Percentiles rank a stretch among this genome's conserved stretches.
phyloP scores from a whole-genome alignment of 1,140 invertebrate genomes.

The Lamellibrachia luymesi region DNA sequence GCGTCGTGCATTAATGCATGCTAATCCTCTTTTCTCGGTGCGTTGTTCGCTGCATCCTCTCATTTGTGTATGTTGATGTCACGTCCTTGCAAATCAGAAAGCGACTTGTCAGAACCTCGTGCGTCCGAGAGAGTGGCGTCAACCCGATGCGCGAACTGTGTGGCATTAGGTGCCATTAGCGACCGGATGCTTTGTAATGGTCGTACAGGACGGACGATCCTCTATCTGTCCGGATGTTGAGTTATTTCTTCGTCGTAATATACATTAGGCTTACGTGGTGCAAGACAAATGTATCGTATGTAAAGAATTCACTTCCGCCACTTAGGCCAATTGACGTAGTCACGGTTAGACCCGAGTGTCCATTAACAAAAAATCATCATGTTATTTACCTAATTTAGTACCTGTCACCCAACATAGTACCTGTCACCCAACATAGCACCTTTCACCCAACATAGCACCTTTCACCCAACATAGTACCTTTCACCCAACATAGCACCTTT shows the following conservation, averaged over 20 bases:
- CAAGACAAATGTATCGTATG: background rate
- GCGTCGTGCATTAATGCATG: no score
- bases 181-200: background rate
- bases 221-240: background rate
- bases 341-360: background rate
- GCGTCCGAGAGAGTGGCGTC: background rate
- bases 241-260: background rate
- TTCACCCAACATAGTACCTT: background rate
- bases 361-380: background rate
- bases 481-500: no score
- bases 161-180: background rate
- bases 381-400: no score
- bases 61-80: background rate
- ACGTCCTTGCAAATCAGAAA: background rate
- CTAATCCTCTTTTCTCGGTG: background rate
- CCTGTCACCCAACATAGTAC: no score
- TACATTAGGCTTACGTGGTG: background rate
- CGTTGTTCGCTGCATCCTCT: background rate
- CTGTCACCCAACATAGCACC: background rate
- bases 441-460: background rate
- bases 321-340: background rate
- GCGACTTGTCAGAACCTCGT: background rate
- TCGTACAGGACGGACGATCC: background rate
- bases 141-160: background rate
- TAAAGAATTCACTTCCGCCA: background rate